phyloP scores from a whole-genome alignment of 2,888 invertebrate genomes.

The Noctua janthe region DNA sequence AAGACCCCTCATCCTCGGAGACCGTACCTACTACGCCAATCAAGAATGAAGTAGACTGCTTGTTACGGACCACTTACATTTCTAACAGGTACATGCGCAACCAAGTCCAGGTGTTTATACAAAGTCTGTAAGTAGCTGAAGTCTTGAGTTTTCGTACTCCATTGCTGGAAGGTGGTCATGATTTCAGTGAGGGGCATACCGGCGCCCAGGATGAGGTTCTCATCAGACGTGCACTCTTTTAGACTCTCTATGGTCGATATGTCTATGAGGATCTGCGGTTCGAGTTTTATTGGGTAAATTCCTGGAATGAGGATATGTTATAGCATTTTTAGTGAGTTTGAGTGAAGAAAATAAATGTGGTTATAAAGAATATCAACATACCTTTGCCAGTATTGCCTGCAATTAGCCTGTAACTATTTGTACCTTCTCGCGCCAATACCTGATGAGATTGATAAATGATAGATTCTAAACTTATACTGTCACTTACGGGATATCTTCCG shows the following conservation, averaged over 20 bases:
- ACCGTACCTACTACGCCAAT: background rate
- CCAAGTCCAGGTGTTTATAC: conserved; percentile 91
- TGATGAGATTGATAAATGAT: conserved; percentile 60
- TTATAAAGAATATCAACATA: conserved; percentile 69
- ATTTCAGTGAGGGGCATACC: conserved; percentile 90
- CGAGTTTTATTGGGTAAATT: conserved; percentile 82
- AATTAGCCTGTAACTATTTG: conserved; percentile 90
- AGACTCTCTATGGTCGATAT: conserved; percentile 90
- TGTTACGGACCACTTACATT: conserved; percentile 90
- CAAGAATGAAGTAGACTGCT: background rate
- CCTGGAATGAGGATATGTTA: conserved; percentile 73
- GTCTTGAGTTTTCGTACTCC: conserved; percentile 81
- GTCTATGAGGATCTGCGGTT: conserved; percentile 90
- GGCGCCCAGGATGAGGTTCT: conserved; percentile 90
- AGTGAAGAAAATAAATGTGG: background rate
- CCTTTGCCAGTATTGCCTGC: conserved; percentile 95
- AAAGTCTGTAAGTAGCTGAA: conserved; percentile 91
- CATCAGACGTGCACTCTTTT: conserved; percentile 76
- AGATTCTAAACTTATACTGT: too few species aligned
- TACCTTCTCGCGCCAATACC: conserved; percentile 86
- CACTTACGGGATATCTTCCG: too few species aligned
- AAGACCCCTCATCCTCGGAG: background rate
- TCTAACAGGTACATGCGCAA: conserved; percentile 93
- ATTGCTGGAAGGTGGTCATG: conserved; percentile 85
- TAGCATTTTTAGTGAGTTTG: background rate